Base-by-base conservation (phyloP, 30 jellyfish, hydroid and myxozoan genomes). In the Sanderia malayensis region DNA sequence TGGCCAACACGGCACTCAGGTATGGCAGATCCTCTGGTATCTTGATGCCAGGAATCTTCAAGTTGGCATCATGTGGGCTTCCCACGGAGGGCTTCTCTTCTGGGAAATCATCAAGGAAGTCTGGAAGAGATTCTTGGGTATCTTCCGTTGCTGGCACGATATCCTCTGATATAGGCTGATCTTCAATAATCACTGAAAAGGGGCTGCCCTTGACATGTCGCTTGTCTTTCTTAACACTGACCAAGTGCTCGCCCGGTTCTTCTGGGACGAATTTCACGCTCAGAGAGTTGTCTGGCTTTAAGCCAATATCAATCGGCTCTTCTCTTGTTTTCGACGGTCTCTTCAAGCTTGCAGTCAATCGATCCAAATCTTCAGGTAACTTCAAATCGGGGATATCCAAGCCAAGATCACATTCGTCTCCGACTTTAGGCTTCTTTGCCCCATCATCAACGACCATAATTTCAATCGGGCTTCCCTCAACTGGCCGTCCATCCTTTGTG, bases 191-290 rank as follows among this genome's bases (percentile, higher is more conserved):
- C 20, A 93, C 94, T 34, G 85, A 69, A 79, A 93, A 93, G 18
- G 99, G 99, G 19, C 97, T 86, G 41, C 96, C 96, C 26, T 89
- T 64, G 46, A 93, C 99, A 62, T 81, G 99, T 24, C 70, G 67
- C 1, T 96, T 88, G 58, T 85, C 77, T 44, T 93, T 93, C 83
- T 76, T 85, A 44, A 92, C 81, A 76, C 94, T 61, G 44, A 92
- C 69, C 78, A 67, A 80, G 59, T 92, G 98, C 69, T 77, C 88
- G 18, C 98, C 98, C 2, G 98, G 91, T 72, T 92, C 90, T 30
- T 74, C 71, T 15, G 98, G 98, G 19, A 80, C 88, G 53, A 92
- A 92, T 55, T 79, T 69, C 37, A 80, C 95, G 33, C 95, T 82
- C 73, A 92, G 71, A 22, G 98, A 84, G 58, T 92, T 85, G 69